phyloP scores from a whole-genome alignment of 2,113 vertebrate species.

The Etheostoma cragini region DNA sequence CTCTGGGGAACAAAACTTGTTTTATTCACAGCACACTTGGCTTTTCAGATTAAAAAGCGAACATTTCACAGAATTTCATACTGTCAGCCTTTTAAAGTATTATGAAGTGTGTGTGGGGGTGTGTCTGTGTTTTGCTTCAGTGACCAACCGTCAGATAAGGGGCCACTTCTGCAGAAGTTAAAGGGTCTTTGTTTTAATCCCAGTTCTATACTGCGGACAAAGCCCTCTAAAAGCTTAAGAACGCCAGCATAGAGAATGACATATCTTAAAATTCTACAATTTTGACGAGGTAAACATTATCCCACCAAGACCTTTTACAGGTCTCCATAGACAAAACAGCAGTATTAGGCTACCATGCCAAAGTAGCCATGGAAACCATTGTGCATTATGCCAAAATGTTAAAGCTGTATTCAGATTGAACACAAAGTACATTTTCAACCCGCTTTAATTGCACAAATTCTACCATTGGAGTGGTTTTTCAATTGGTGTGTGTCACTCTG shows the following conservation, averaged over 20 bases:
- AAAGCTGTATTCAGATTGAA: neutral
- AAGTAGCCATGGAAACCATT: slow-evolving; percentile 1
- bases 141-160: slow-evolving; percentile 2
- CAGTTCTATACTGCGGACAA: neutral
- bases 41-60: slow-evolving; percentile 22
- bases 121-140: neutral
- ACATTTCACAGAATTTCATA: slow-evolving; percentile 4
- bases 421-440: neutral
- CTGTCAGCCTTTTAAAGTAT: slow-evolving; percentile 16
- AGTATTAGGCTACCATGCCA: neutral
- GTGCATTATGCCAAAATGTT: neutral
- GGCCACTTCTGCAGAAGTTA: slow-evolving; percentile 10
- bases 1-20: slow-evolving; percentile 6
- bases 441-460: neutral
- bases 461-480: neutral
- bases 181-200: slow-evolving; percentile 17
- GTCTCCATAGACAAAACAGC: neutral
- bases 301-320: neutral
- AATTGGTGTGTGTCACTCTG: neutral
- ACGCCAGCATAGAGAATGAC: neutral
- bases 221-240: neutral
- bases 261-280: neutral
- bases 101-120: neutral
- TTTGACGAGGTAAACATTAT: neutral
- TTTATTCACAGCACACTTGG: slow-evolving; percentile 22